Evolutionary conservation across 2,113 vertebrate genomes (phyloP).

Genomic region (Chaenogobius annularis): DNA sequence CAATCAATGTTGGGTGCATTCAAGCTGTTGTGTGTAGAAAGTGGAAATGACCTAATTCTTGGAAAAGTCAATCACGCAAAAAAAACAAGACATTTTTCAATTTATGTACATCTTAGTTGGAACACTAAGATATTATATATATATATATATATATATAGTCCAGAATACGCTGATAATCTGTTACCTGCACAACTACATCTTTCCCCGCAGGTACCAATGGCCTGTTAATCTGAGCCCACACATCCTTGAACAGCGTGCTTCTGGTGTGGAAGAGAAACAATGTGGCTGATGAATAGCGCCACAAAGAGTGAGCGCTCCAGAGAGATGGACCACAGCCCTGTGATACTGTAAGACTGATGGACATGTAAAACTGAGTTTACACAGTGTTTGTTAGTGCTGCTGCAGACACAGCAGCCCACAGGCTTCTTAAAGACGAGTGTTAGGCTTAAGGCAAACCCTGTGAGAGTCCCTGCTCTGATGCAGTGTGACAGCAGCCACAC

Average conservation of each 20-base stretch:
- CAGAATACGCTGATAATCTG: not conserved
- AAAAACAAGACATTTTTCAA: not conserved
- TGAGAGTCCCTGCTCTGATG: slow-evolving; percentile 55
- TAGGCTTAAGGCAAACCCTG: slow-evolving; percentile 42
- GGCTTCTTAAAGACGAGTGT: slow-evolving; percentile 45
- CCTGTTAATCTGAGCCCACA: slow-evolving; percentile 41
- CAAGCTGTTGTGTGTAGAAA: slow-evolving; percentile 4
- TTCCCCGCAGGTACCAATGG: not conserved
- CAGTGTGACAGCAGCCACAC: slow-evolving; percentile 73
- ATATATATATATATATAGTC: not conserved
- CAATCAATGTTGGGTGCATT: not conserved
- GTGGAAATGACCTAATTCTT: slow-evolving; percentile 1
- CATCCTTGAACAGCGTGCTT: slow-evolving; percentile 50
- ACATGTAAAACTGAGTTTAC: not conserved
- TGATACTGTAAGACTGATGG: slow-evolving; percentile 20
- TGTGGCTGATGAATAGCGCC: slow-evolving; percentile 54
- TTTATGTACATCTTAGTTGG: not conserved
- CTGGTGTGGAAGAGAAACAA: slow-evolving; percentile 60
- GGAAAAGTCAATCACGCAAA: not conserved
- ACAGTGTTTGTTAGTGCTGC: not conserved
- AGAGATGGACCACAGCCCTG: slow-evolving; percentile 16
- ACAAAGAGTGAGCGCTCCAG: slow-evolving; percentile 9
- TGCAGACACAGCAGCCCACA: slow-evolving; percentile 33
- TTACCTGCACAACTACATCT: not conserved
- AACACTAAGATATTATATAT: not conserved